Conservation (phyloP, 2,888 invertebrate genomes). For the Hylaea fasciaria region DNA sequence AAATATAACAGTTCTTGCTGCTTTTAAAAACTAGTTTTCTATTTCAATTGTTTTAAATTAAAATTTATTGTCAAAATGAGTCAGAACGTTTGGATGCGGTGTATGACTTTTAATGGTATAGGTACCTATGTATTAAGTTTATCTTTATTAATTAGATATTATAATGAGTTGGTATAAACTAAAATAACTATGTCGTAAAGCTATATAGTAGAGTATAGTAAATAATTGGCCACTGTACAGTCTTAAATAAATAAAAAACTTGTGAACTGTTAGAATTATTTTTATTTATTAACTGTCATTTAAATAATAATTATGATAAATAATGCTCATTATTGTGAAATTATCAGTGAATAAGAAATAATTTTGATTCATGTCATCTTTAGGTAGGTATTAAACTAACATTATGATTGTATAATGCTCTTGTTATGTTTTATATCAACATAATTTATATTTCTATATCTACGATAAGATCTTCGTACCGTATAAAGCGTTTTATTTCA, state of each 20-base stretch:
- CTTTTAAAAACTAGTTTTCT: conserved; percentile 11
- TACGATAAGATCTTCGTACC: conserved; percentile 17
- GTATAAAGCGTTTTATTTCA: conserved; percentile 7
- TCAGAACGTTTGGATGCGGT: background rate
- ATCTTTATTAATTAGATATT: no score
- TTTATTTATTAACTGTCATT: no score
- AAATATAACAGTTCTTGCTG: conserved; percentile 18
- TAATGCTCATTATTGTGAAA: no score
- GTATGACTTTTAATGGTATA: background rate
- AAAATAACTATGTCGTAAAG: no score
- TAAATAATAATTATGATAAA: no score
- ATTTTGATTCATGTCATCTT: no score
- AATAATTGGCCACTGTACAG: no score
- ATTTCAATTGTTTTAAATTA: conserved; percentile 1
- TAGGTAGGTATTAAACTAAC: background rate
- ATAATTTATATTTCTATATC: conserved; percentile 5
- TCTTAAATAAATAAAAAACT: no score
- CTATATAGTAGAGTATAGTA: no score
- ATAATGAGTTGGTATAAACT: no score
- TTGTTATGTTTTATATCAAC: background rate
- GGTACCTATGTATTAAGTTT: background rate
- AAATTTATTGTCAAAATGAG: conserved; percentile 6
- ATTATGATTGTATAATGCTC: conserved; percentile 7
- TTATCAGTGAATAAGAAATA: no score
- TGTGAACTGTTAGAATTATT: no score